Percentiles rank a stretch among this genome's conserved stretches.
Evolutionary conservation across 2,888 invertebrate species (phyloP).

Genomic region (Drosophila kuntzei): DNA sequence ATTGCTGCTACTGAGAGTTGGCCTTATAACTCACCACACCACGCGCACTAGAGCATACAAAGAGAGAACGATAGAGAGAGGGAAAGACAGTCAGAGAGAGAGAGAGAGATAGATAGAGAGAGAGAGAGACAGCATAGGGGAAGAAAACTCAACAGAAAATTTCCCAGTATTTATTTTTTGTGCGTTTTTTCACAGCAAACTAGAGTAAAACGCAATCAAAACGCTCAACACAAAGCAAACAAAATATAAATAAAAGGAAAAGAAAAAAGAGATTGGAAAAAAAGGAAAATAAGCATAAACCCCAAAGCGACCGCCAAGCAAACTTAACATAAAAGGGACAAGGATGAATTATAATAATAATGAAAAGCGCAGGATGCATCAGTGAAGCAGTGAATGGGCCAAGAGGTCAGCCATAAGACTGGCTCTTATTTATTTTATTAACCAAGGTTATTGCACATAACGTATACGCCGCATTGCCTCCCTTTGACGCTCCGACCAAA

Average conservation of each 20-base stretch:
- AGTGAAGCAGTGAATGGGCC: background rate
- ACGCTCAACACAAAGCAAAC: constrained; percentile 28
- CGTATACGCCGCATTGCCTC: constrained; percentile 43
- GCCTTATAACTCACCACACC: constrained; percentile 55
- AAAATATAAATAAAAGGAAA: constrained; percentile 24
- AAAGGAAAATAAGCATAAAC: constrained; percentile 19
- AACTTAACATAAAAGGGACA: constrained; percentile 57
- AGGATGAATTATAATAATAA: constrained; percentile 60
- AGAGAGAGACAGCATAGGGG: constrained; percentile 9
- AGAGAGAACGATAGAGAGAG: constrained; percentile 29
- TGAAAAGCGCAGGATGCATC: constrained; percentile 28
- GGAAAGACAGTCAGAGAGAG: background rate
- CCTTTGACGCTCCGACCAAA: background rate
- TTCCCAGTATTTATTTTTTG: constrained; percentile 51
- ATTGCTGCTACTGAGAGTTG: constrained; percentile 22
- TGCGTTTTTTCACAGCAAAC: constrained; percentile 12
- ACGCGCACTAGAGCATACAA: constrained; percentile 28
- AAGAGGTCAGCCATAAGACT: constrained; percentile 22
- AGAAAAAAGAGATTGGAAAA: constrained; percentile 11
- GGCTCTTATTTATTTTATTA: constrained; percentile 18
- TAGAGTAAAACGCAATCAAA: constrained; percentile 43
- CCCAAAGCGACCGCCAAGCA: constrained; percentile 30
- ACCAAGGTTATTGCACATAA: constrained; percentile 46
- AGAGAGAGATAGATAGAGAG: background rate
- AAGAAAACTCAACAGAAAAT: constrained; percentile 30